Base-by-base conservation (phyloP, 2,888 invertebrate genomes). In the Phytoseiulus persimilis region DNA sequence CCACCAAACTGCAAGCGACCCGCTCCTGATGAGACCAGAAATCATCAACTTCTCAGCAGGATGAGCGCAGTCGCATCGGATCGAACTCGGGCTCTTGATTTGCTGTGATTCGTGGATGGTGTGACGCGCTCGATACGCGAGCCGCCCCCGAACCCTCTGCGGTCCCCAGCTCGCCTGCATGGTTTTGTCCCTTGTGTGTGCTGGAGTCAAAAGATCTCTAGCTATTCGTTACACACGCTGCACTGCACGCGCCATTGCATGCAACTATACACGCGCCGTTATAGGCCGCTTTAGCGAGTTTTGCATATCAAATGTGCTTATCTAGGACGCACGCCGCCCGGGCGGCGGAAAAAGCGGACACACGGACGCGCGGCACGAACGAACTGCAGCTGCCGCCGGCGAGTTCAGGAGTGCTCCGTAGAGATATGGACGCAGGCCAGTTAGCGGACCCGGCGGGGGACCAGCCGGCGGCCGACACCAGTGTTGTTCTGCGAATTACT, bases 231-330 rank as follows among this genome's bases (percentile, higher is more conserved):
- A 65, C 65, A 65, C 65, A 65, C 23, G 65, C 65, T 65, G 65
- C 65, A 65, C 65, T 65, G 65, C 65, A 65, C 65, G 65, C 65
- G 18, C 28, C 65, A 65, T 65, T 65, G 65, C 65, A 65, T 65
- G 65, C 28, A 23, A 65, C 65, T 65, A 65, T 65, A 65, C 65
- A 23, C 65, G 28, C 2, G 65, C 65, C 65, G 28, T 65, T 65
- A 65, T 65, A 65, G 65, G 65, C 65, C 65, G 65, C 65, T 65
- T 65, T 65, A 65, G 65, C 65, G 65, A 65, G 65, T 65, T 65
- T 65, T 65, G 65, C 65, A 65, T 65, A 65, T 65, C 65, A 65
- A 65, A 65, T 65, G 65, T 65, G 65, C 65, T 65, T 65, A 65
- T 65, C 65, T 65, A 6, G 65, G 65, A 65, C 65, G 23, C 65